phyloP scores from a whole-genome alignment of 1,140 invertebrate species.

The Papilio aristodemus region DNA sequence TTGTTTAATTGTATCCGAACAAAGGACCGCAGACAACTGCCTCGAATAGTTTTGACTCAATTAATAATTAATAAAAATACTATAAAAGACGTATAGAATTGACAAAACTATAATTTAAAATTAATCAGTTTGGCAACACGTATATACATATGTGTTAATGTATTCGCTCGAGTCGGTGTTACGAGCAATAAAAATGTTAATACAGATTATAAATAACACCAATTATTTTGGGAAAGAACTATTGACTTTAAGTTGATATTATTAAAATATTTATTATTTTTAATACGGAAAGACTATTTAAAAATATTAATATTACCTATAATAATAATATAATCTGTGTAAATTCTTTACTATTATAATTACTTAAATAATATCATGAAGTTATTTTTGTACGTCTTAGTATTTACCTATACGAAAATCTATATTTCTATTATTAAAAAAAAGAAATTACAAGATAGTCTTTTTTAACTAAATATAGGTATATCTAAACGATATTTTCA shows the following conservation, averaged over 20 bases:
- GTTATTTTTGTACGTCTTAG: too few relatives aligned
- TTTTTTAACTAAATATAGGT: too few relatives aligned
- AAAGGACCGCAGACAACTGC: background rate
- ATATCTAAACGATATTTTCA: too few relatives aligned
- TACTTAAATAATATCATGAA: too few relatives aligned
- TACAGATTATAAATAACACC: conserved; percentile 6
- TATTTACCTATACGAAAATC: too few relatives aligned
- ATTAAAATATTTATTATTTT: conserved; percentile 9
- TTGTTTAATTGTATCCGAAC: background rate
- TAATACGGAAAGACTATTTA: background rate
- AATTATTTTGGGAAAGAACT: conserved; percentile 6
- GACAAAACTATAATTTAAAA: conserved; percentile 14
- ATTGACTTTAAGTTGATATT: background rate
- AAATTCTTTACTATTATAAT: background rate
- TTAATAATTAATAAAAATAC: background rate
- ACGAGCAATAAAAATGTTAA: conserved; percentile 7
- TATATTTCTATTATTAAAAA: too few relatives aligned
- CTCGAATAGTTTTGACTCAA: background rate
- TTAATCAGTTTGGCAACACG: background rate
- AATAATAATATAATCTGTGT: background rate
- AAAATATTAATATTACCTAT: too few relatives aligned
- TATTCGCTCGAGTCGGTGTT: conserved; percentile 5
- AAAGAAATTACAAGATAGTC: too few relatives aligned
- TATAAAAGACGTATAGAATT: background rate
- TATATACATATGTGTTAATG: background rate